These are phyloP conservation scores for Drosophila oshimai DNA, from an alignment of 1,140 invertebrate genomes.

Conservation along the genomic window DNA sequence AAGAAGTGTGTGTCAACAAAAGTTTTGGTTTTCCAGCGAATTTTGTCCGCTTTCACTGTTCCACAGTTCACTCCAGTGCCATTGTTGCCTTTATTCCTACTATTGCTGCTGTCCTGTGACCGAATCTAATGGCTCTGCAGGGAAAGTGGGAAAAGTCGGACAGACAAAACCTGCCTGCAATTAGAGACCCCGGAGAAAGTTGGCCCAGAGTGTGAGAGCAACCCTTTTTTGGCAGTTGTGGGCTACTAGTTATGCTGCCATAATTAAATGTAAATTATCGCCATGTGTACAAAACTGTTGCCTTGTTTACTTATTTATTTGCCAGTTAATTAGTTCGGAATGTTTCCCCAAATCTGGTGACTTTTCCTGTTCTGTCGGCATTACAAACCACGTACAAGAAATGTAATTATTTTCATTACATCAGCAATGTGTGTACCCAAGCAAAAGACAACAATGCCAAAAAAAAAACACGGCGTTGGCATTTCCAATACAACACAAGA, in stretches of 20 bases:
- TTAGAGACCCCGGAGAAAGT: conserved; percentile 30
- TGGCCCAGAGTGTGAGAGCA: conserved; percentile 1
- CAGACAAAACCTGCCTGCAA: conserved; percentile 33
- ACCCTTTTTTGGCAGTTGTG: conserved; percentile 40
- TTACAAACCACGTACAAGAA: conserved; percentile 60
- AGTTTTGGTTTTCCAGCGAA: conserved; percentile 27
- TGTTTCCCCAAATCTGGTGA: conserved; percentile 18
- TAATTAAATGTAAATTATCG: conserved; percentile 73
- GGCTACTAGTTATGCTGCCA: conserved; percentile 40
- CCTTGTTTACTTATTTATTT: conserved; percentile 62
- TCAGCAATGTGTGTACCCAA: conserved; percentile 28
- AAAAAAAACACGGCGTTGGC: conserved; percentile 21
- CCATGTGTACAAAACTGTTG: conserved; percentile 54
- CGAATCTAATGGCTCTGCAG: conserved; percentile 30
- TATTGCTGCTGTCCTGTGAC: conserved; percentile 12
- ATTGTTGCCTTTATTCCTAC: conserved; percentile 13
- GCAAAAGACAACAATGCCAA: conserved; percentile 21
- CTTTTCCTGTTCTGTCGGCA: conserved; percentile 20
- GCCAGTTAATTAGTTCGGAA: conserved; percentile 50
- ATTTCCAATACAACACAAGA: conserved; percentile 29
- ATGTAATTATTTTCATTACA: conserved; percentile 73
- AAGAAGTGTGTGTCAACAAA: conserved; percentile 74
- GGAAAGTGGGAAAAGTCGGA: conserved; percentile 6
- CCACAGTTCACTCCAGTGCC: too few species aligned
- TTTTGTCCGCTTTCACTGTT: conserved; percentile 23